These are phyloP conservation scores for Pipistrellus pygmaeus DNA, from an alignment of 2,797 vertebrate species.

Conservation along the genomic window DNA sequence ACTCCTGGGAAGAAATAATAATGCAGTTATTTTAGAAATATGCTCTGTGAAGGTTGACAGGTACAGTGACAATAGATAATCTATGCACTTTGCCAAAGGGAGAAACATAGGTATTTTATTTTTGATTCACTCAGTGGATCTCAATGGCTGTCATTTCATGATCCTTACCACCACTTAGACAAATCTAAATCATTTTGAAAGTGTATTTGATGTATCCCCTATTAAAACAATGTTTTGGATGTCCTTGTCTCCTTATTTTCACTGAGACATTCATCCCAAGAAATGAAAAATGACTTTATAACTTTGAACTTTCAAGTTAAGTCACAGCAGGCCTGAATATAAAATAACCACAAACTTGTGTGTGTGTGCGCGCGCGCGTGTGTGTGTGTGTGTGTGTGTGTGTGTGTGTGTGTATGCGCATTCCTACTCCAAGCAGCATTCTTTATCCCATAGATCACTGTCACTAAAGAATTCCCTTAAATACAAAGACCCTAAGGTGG, in stretches of 20 bases:
- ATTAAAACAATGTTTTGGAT: background rate
- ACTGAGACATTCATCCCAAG: background rate
- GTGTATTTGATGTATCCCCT: background rate
- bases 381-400: too few species aligned
- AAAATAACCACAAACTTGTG: constrained; percentile 57
- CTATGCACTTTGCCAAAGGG: constrained; percentile 8
- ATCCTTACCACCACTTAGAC: background rate
- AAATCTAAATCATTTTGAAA: constrained; percentile 51
- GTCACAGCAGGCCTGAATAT: constrained; percentile 83
- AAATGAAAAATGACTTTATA: constrained; percentile 72
- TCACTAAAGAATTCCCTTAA: constrained; percentile 84
- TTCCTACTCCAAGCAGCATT: constrained; percentile 83
- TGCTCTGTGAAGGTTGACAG: background rate
- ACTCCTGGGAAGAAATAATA: background rate
- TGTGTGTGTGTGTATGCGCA: background rate
- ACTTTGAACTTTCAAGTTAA: constrained; percentile 78
- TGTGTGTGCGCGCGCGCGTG: too few species aligned
- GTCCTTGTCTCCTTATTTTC: constrained; percentile 56
- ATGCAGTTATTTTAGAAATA: constrained; percentile 48
- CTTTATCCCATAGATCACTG: constrained; percentile 81
- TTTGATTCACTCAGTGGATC: background rate
- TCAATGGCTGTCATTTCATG: background rate
- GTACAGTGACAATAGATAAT: background rate
- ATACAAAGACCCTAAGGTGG: constrained; percentile 85
- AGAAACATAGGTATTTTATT: background rate